Base-by-base conservation (phyloP, 2,797 vertebrate genomes). In the Gymnodraco acuticeps region DNA sequence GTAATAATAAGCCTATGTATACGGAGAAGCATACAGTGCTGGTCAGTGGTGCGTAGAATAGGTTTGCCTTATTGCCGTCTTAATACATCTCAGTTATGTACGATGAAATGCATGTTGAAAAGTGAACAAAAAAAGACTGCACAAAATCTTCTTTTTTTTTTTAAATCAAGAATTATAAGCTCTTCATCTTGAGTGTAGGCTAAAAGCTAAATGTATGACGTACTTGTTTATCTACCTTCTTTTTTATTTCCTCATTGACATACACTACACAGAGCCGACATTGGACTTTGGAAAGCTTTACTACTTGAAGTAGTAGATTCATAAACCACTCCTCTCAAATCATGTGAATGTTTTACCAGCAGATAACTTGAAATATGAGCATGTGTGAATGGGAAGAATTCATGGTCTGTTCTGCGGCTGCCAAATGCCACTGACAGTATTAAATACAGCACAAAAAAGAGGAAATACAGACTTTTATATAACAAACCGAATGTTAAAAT, bases 301-400 rank as follows among this genome's bases (percentile, higher is more conserved):
- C 80, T 82, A 70, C 72, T 53, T 53, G 46, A 73, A 64, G 59
- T 45, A 70, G 77, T 73, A 55, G 46, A 65, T 70, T 43, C 23
- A 75, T 66, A 52, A 85, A 84, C 69, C 77, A 72, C 79, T 82
- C 76, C 17, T 75, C 8, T 31, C 38, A 78, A 86, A 81, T 71
- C 17, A 79, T 69, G 75, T 91, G 80, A 93, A 89, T 78, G 76
- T 88, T 88, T 89, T 88, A 69, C 68, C 58, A 83, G 78, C 70
- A 81, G 62, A 87, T 75, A 64, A 83, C 86, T 84, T 82, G 63
- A 81, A 85, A 70, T 59, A 43, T 73, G 78, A 66, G 72, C 41
- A 66, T 80, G 66, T 66, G 61, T 77, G 69, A 56, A 16, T 70
- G 80, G 73, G 58, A 75, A 41, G 17, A 73, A 50, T 38, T 64